These are phyloP conservation scores for Pseudococcus viburni DNA, from an alignment of 2,888 invertebrate species.

Conservation along the genomic window DNA sequence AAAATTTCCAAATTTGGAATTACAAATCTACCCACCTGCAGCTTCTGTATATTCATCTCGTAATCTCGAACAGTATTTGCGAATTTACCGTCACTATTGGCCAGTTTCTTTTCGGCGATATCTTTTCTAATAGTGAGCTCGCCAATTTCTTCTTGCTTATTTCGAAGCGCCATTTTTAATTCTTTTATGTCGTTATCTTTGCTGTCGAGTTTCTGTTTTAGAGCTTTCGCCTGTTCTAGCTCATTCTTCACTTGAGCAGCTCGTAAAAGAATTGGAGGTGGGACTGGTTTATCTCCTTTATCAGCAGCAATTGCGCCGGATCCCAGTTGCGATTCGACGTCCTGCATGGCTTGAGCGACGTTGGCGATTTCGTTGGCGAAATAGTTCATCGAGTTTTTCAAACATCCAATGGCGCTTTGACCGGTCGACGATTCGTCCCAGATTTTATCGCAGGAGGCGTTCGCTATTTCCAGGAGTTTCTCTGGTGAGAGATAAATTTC, in stretches of 20 bases:
- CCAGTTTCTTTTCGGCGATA: constrained; percentile 90
- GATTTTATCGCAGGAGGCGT: constrained; percentile 67
- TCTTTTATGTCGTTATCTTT: constrained; percentile 95
- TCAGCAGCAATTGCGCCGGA: background rate
- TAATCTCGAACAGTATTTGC: constrained; percentile 84
- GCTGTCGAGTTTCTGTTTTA: constrained; percentile 89
- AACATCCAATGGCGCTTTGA: constrained; percentile 68
- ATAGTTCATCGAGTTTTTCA: constrained; percentile 69
- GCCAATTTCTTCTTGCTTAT: constrained; percentile 92
- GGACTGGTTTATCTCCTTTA: constrained; percentile 59
- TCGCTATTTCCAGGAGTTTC: constrained; percentile 66
- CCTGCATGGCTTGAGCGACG: constrained; percentile 69
- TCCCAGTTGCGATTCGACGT: constrained; percentile 68
- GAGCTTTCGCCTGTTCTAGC: constrained; percentile 89
- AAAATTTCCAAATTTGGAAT: too few species aligned
- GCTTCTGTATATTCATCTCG: constrained; percentile 84
- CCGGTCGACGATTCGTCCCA: constrained; percentile 67
- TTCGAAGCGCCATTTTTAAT: constrained; percentile 85
- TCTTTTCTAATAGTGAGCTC: constrained; percentile 94
- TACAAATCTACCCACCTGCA: constrained; percentile 71
- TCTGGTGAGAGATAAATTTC: constrained; percentile 60
- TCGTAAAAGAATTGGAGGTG: constrained; percentile 81
- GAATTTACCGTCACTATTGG: constrained; percentile 72
- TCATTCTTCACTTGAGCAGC: constrained; percentile 93
- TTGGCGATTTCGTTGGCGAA: constrained; percentile 69